These are phyloP conservation scores for Sycobia sp. DNA, from an alignment of 1,140 invertebrate genomes.

Conservation along the genomic window DNA sequence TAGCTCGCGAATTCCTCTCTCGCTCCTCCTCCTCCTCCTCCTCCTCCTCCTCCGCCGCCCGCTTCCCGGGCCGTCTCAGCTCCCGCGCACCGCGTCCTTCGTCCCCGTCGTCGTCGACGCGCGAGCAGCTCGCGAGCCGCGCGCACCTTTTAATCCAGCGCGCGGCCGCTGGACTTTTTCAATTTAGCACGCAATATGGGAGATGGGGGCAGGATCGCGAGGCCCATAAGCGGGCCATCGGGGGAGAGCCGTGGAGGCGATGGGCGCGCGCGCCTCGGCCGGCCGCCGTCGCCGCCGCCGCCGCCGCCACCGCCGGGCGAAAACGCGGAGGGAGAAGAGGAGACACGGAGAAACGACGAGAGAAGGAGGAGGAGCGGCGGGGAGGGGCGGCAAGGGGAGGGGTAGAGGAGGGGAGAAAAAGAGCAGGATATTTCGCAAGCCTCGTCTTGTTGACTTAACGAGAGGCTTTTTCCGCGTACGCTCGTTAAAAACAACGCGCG, in stretches of 20 bases:
- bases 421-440: conserved; percentile 22
- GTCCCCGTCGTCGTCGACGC: too few species aligned
- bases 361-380: background rate
- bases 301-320: too few species aligned
- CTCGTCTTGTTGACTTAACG: conserved; percentile 36
- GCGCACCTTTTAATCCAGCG: conserved; percentile 31
- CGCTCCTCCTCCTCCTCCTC: too few species aligned
- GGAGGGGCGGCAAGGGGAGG: background rate
- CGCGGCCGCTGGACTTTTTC: conserved; percentile 31
- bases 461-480: conserved; percentile 37
- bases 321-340: too few species aligned
- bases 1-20: conserved; percentile 7
- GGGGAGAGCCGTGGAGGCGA: too few species aligned
- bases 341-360: conserved; percentile 1
- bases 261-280: too few species aligned
- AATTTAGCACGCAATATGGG: conserved; percentile 35
- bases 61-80: too few species aligned
- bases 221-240: conserved; percentile 30
- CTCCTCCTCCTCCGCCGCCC: too few species aligned
- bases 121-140: background rate
- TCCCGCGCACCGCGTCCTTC: too few species aligned
- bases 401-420: conserved; percentile 13
- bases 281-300: too few species aligned
- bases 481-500: conserved; percentile 34
- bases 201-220: conserved; percentile 27